Percentiles rank a stretch among this genome's conserved stretches.
Conservation (phyloP, 1,140 invertebrate genomes). For the Drusus annulatus region DNA sequence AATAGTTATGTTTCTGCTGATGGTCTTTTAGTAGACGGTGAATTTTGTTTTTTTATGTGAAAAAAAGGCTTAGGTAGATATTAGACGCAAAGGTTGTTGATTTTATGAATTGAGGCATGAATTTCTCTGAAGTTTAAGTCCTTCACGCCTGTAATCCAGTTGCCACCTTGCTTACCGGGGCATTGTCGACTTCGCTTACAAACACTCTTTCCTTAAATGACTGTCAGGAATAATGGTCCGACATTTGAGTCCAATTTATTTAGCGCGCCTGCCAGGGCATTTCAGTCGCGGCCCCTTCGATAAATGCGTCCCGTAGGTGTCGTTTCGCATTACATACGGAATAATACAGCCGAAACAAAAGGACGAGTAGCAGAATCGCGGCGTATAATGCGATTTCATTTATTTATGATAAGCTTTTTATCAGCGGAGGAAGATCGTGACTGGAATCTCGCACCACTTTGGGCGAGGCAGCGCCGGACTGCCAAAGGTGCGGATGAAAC, state of each 20-base stretch:
- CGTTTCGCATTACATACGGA: constrained; percentile 30
- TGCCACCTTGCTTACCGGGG: constrained; percentile 7
- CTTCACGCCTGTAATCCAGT: not conserved
- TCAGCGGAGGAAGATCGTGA: constrained; percentile 55
- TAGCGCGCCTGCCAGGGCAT: not conserved
- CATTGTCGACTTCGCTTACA: not conserved
- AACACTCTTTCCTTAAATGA: constrained; percentile 21
- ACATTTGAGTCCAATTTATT: constrained; percentile 39
- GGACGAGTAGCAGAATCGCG: constrained; percentile 36
- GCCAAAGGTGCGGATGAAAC: too few species aligned
- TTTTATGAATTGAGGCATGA: too few species aligned
- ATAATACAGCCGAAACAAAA: constrained; percentile 40
- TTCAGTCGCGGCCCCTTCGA: constrained; percentile 5
- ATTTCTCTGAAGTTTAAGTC: not conserved
- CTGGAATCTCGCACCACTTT: constrained; percentile 45
- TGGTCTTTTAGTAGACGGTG: too few species aligned
- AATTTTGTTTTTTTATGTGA: too few species aligned
- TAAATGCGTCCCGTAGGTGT: constrained; percentile 42
- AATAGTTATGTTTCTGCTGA: too few species aligned
- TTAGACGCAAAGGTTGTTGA: too few species aligned
- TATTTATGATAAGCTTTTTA: constrained; percentile 60
- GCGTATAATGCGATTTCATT: constrained; percentile 58
- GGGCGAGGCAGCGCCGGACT: not conserved
- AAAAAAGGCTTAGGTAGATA: too few species aligned
- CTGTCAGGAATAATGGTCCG: constrained; percentile 22